phyloP scores from a whole-genome alignment of 1,140 invertebrate genomes.

The Theocolax elegans region DNA sequence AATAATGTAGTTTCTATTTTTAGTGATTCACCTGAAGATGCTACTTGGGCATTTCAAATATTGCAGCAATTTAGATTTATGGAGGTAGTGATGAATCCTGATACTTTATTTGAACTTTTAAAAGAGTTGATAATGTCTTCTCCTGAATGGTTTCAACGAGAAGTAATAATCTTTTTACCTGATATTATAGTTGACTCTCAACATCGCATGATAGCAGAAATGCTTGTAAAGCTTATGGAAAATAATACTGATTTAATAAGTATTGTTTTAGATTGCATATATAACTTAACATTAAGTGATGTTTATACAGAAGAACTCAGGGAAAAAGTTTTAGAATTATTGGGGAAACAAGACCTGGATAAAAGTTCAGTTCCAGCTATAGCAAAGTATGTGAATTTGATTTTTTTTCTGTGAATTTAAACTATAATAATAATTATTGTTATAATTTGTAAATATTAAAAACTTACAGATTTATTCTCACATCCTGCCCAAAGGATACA shows the following conservation, averaged over 20 bases:
- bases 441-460: too few species aligned
- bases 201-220: conserved; percentile 57
- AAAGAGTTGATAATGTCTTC: conserved; percentile 59
- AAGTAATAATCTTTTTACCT: conserved; percentile 58
- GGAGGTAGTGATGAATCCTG: conserved; percentile 53
- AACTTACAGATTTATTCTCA: conserved; percentile 56
- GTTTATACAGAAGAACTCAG: conserved; percentile 57
- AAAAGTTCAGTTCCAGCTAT: conserved; percentile 55
- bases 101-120: conserved; percentile 49
- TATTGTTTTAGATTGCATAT: conserved; percentile 57
- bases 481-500: conserved; percentile 46
- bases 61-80: conserved; percentile 63
- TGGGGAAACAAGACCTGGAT: conserved; percentile 48
- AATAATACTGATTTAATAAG: conserved; percentile 53
- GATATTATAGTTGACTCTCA: conserved; percentile 61
- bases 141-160: conserved; percentile 60
- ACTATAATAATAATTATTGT: conserved; percentile 26
- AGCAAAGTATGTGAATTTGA: conserved; percentile 49
- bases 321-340: conserved; percentile 52
- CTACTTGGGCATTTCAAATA: conserved; percentile 54
- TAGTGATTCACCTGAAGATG: conserved; percentile 52
- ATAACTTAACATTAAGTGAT: conserved; percentile 57
- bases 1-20: conserved; percentile 4
- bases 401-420: not conserved
- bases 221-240: conserved; percentile 58